phyloP scores from a whole-genome alignment of 2,888 invertebrate species.

The Xestobium rufovillosum region DNA sequence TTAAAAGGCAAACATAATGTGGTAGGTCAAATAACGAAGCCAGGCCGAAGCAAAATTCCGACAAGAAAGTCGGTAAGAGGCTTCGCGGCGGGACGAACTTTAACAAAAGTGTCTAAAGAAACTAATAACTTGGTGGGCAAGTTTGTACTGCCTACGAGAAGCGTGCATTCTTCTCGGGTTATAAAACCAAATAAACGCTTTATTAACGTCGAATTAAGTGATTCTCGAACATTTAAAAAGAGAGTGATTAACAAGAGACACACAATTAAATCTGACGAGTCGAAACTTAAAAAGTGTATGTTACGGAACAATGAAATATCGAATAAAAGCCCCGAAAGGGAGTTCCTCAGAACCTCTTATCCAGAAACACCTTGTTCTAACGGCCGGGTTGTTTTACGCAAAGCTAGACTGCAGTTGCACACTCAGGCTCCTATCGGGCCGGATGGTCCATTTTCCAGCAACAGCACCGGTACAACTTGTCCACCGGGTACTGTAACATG shows the following conservation, averaged over 20 bases:
- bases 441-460: conserved; percentile 60
- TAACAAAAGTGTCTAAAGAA: conserved; percentile 27
- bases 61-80: conserved; percentile 23
- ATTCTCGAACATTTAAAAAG: conserved; percentile 37
- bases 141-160: conserved; percentile 72
- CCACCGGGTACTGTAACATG: conserved; percentile 63
- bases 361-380: conserved; percentile 38
- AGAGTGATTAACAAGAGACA: conserved; percentile 32
- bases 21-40: conserved; percentile 19
- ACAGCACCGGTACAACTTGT: conserved; percentile 41
- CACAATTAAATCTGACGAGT: conserved; percentile 16
- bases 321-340: neutral
- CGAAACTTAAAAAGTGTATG: neutral
- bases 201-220: conserved; percentile 52
- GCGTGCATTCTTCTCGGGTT: conserved; percentile 77
- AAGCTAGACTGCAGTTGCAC: conserved; percentile 59
- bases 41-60: conserved; percentile 24
- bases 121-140: conserved; percentile 46
- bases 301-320: neutral
- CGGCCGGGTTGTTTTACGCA: conserved; percentile 62
- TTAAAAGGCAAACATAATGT: neutral
- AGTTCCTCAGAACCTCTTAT: neutral
- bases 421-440: conserved; percentile 43
- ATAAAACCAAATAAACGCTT: conserved; percentile 85
- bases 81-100: conserved; percentile 17